Evolutionary conservation across 1,140 invertebrate genomes (phyloP).

Genomic region (Brachionus sp.): DNA sequence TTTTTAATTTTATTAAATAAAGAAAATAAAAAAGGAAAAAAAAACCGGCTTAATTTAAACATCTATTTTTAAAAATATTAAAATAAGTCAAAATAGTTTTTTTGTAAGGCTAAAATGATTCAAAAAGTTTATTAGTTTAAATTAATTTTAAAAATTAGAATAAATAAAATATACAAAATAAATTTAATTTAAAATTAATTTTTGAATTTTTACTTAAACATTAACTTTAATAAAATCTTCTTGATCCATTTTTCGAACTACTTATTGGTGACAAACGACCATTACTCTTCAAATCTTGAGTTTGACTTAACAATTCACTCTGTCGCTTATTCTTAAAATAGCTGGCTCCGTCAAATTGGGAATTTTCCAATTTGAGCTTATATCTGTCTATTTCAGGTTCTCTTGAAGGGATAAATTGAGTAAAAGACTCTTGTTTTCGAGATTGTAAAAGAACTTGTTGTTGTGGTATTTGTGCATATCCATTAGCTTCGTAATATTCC

Average conservation of each 20-base stretch:
- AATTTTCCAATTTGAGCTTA: slow-evolving; percentile 41
- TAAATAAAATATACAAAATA: background rate
- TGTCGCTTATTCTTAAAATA: slow-evolving; percentile 36
- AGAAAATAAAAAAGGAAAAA: background rate
- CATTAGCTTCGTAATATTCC: background rate
- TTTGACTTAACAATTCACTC: slow-evolving; percentile 41
- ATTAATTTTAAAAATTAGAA: background rate
- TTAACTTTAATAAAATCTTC: slow-evolving; percentile 11
- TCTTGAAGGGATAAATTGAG: background rate
- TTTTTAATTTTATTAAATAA: too few relatives aligned
- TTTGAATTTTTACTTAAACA: background rate
- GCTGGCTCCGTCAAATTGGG: slow-evolving; percentile 9
- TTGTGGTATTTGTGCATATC: background rate
- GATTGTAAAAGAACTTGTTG: background rate
- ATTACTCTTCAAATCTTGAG: slow-evolving; percentile 40
- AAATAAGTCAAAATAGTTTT: background rate
- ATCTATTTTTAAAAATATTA: background rate
- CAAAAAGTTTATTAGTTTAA: background rate
- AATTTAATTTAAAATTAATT: slow-evolving; percentile 12
- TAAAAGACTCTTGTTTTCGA: background rate
- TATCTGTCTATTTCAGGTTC: slow-evolving; percentile 45
- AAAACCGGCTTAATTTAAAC: slow-evolving; percentile 8
- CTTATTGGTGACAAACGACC: slow-evolving; percentile 5
- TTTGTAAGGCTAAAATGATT: background rate
- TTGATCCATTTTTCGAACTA: background rate